Evolutionary conservation across 1,140 invertebrate genomes (phyloP).

Genomic region (Sinella curviseta): DNA sequence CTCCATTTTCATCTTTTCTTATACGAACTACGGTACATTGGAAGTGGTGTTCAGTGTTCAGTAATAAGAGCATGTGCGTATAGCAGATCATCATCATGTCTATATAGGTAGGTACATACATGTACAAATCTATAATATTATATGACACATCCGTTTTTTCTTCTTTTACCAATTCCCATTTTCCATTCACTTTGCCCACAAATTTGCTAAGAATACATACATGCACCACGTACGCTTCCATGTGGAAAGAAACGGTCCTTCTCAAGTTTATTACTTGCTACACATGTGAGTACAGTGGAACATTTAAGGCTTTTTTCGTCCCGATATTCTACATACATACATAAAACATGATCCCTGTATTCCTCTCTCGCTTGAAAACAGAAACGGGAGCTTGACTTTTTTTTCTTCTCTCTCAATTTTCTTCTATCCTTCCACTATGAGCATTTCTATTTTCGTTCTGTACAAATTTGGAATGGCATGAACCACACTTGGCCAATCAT

Average conservation of each 20-base stretch:
- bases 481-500: slow-evolving; percentile 51
- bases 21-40: not conserved
- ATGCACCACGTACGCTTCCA: not conserved
- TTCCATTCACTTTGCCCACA: not conserved
- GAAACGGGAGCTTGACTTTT: not conserved
- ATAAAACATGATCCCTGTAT: not conserved
- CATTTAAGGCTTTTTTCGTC: not conserved
- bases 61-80: not conserved
- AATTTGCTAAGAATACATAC: not conserved
- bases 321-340: not conserved
- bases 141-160: not conserved
- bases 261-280: not conserved
- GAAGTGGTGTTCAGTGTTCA: not conserved
- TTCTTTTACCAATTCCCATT: not conserved
- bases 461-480: slow-evolving; percentile 52
- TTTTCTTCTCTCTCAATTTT: not conserved
- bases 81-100: not conserved
- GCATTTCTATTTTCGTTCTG: slow-evolving; percentile 49
- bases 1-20: not conserved
- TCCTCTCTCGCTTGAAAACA: not conserved
- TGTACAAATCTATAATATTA: not conserved
- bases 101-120: not conserved
- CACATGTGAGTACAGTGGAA: not conserved
- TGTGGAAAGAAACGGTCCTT: not conserved
- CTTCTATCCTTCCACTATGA: not conserved